Percentiles rank a stretch among this genome's conserved stretches.
These are phyloP conservation scores for Chascanopsetta lugubris DNA, from an alignment of 2,113 vertebrate species.

Conservation along the genomic window DNA sequence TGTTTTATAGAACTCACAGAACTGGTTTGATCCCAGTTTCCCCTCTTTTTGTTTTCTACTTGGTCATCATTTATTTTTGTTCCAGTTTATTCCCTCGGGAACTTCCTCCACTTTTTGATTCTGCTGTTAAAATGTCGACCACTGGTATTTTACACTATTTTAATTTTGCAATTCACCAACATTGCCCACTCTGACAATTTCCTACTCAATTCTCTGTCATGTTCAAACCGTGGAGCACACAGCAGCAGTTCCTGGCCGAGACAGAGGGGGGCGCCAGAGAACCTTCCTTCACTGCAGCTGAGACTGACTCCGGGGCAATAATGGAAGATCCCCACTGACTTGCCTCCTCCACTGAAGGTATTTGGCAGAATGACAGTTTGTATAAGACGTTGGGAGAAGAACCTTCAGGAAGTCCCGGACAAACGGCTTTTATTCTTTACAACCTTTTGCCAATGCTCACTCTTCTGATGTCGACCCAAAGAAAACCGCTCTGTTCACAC, in stretches of 20 bases:
- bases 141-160: slow-evolving; percentile 17
- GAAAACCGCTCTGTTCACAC: neutral
- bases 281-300: slow-evolving; percentile 13
- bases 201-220: neutral
- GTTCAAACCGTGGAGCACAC: neutral
- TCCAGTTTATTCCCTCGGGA: neutral
- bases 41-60: no score
- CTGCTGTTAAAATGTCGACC: slow-evolving; percentile 9
- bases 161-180: neutral
- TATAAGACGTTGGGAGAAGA: neutral
- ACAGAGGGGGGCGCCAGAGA: slow-evolving; percentile 61
- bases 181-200: neutral
- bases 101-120: slow-evolving; percentile 1
- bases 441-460: neutral
- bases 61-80: slow-evolving; percentile 8
- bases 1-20: neutral
- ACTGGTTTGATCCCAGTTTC: no score
- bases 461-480: neutral
- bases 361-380: slow-evolving; percentile 19
- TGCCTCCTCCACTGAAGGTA: slow-evolving; percentile 10
- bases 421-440: neutral
- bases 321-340: slow-evolving; percentile 29
- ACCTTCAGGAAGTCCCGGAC: neutral
- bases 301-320: neutral
- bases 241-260: neutral